Conservation (phyloP, 2,888 invertebrate genomes). For the Autographa gamma region DNA sequence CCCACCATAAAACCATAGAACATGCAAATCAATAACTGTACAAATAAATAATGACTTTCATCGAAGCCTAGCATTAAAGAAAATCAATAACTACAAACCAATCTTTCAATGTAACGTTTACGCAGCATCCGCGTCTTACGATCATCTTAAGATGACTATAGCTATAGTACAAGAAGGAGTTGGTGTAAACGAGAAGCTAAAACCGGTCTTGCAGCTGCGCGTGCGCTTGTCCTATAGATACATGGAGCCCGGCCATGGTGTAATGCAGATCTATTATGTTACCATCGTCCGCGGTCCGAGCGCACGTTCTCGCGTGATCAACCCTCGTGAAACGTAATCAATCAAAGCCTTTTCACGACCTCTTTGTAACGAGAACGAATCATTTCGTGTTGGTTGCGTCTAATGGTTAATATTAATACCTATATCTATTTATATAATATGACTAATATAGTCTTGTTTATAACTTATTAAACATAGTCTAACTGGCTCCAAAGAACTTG, state of each 20-base stretch:
- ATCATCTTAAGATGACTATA: slow-evolving; percentile 48
- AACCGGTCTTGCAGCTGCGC: slow-evolving; percentile 88
- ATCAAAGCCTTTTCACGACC: slow-evolving; percentile 67
- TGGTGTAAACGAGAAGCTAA: slow-evolving; percentile 78
- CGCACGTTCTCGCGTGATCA: slow-evolving; percentile 72
- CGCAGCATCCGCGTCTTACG: slow-evolving; percentile 43
- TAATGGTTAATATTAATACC: slow-evolving; percentile 37
- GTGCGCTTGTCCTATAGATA: slow-evolving; percentile 68
- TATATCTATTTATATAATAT: no score
- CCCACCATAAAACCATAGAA: not conserved
- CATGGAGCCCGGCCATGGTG: slow-evolving; percentile 43
- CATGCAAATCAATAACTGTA: not conserved
- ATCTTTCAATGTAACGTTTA: slow-evolving; percentile 21
- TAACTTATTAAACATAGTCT: no score
- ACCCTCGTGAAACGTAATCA: slow-evolving; percentile 65
- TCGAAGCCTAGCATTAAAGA: not conserved
- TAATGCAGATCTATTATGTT: slow-evolving; percentile 55
- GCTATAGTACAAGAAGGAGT: slow-evolving; percentile 67
- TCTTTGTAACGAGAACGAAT: slow-evolving; percentile 52
- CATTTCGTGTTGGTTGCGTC: slow-evolving; percentile 53
- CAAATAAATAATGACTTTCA: not conserved
- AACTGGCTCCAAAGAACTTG: no score
- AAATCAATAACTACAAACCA: slow-evolving; percentile 25
- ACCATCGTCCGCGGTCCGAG: slow-evolving; percentile 32
- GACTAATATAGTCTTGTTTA: no score